phyloP scores from a whole-genome alignment of 2,888 invertebrate species.

The Ellobium chinense region DNA sequence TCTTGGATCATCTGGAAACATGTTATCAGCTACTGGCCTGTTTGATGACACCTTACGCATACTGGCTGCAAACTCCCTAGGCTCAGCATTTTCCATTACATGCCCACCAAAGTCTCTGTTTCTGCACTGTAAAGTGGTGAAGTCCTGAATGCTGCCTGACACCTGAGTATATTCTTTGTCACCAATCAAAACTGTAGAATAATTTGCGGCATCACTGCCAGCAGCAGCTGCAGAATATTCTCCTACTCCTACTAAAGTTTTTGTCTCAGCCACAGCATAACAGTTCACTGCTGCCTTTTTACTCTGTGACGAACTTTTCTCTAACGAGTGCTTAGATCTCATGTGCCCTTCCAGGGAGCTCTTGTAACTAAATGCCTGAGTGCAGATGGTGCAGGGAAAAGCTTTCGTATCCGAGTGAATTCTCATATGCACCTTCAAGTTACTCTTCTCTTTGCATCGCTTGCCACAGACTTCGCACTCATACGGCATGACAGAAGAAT shows the following conservation, averaged over 20 bases:
- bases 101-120: too few species aligned
- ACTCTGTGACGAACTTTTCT: background rate
- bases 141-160: background rate
- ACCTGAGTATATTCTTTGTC: background rate
- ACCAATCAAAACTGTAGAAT: background rate
- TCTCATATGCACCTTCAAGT: background rate
- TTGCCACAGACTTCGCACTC: conserved; percentile 19
- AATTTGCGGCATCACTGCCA: background rate
- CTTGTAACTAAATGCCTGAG: conserved; percentile 16
- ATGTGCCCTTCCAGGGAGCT: conserved; percentile 1
- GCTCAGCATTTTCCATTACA: too few species aligned
- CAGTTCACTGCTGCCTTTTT: background rate
- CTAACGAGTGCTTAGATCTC: background rate
- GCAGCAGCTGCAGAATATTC: background rate
- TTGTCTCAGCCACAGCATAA: background rate
- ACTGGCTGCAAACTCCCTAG: too few species aligned
- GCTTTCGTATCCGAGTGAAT: background rate
- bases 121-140: too few species aligned
- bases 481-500: background rate
- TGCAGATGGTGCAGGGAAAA: background rate
- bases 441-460: background rate
- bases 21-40: too few species aligned
- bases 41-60: too few species aligned
- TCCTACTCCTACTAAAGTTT: background rate
- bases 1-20: too few species aligned